Percentiles rank a stretch among this genome's conserved stretches.
Evolutionary conservation across 2,888 invertebrate species (phyloP).

Genomic region (Trichogramma dendrolimi): DNA sequence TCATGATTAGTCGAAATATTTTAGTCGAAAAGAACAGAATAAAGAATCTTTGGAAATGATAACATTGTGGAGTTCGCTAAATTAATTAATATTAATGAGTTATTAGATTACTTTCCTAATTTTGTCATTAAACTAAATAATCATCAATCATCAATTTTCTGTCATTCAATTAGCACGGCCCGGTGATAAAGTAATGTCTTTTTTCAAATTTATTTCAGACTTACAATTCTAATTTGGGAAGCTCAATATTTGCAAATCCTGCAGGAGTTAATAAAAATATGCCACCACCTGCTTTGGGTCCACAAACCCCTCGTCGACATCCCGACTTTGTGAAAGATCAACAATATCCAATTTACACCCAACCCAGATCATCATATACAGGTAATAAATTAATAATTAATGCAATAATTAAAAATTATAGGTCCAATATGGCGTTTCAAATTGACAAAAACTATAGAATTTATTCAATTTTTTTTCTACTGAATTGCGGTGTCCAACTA

Average conservation of each 20-base stretch:
- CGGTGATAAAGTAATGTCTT: not conserved
- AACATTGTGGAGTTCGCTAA: not conserved
- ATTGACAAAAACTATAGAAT: not conserved
- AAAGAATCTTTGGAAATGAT: not conserved
- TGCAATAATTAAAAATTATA: constrained; percentile 3
- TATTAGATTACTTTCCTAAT: not conserved
- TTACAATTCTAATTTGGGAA: constrained; percentile 48
- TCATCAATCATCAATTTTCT: not conserved
- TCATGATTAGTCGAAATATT: not conserved
- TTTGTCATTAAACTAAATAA: not conserved
- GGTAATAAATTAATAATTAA: constrained; percentile 52
- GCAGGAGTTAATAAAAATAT: constrained; percentile 57
- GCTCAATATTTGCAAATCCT: constrained; percentile 52
- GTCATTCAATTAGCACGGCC: not conserved
- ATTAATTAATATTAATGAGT: not conserved
- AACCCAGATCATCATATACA: constrained; percentile 63
- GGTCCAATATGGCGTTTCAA: not conserved
- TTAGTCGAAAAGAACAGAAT: not conserved
- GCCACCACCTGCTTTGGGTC: constrained; percentile 62
- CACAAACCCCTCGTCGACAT: constrained; percentile 68
- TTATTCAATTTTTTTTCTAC: too few relatives aligned
- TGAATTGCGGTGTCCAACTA: too few relatives aligned
- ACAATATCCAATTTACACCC: constrained; percentile 64
- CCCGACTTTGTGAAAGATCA: constrained; percentile 80
- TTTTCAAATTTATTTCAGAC: not conserved